These are phyloP conservation scores for Pseudococcus viburni DNA, from an alignment of 2,888 invertebrate species.

Conservation along the genomic window DNA sequence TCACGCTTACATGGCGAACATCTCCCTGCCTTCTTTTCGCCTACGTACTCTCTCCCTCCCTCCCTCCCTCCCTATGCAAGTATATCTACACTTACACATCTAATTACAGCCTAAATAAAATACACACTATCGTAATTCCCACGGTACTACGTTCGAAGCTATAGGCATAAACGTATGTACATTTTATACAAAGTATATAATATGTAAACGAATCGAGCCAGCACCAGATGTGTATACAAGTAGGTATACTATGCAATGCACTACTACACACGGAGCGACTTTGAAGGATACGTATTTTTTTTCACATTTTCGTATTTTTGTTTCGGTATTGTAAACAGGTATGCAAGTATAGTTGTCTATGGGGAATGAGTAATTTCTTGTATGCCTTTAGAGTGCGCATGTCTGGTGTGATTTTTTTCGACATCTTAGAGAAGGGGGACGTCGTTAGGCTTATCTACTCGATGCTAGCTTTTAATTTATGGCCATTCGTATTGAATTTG, in stretches of 20 bases:
- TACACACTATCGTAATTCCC: conserved; percentile 27
- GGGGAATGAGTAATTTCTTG: not conserved
- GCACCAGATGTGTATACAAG: conserved; percentile 25
- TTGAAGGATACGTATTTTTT: not conserved
- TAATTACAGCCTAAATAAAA: conserved; percentile 36
- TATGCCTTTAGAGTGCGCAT: conserved; percentile 23
- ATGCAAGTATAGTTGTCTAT: not conserved
- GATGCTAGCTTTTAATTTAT: conserved; percentile 12
- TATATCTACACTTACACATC: conserved; percentile 24
- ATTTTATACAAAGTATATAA: not conserved
- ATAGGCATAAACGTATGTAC: not conserved
- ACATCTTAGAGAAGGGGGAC: not conserved
- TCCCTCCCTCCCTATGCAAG: not conserved
- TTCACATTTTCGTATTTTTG: not conserved
- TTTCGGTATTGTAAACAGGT: not conserved
- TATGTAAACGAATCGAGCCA: conserved; percentile 18
- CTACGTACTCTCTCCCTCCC: not conserved
- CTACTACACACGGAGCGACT: not conserved
- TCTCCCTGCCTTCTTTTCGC: conserved; percentile 16
- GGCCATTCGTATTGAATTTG: conserved; percentile 25
- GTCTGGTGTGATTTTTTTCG: not conserved
- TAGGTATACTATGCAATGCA: not conserved
- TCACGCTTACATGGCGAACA: conserved; percentile 2
- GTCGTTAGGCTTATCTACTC: conserved; percentile 11
- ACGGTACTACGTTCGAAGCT: conserved; percentile 6